Evolutionary conservation across 2,888 invertebrate genomes (phyloP), one percentile per base, ranked within the genome.

Genomic region (Erebia aethiops): DNA sequence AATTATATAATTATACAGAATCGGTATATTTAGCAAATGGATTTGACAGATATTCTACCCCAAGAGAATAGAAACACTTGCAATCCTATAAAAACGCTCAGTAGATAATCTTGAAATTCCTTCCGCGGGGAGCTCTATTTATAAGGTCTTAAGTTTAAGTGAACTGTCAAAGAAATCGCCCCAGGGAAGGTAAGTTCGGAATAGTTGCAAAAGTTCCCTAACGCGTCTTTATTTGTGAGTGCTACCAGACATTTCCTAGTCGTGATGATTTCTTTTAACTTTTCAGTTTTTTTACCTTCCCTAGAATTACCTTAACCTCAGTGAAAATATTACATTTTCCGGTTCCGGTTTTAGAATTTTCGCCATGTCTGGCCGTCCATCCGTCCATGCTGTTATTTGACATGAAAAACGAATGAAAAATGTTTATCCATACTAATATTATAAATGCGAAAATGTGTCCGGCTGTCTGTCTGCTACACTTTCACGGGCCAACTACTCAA

Each of bases 111-210:
- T 82, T 81, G 81, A 84, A 86, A 86, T 84, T 86, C 77, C 80
- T 78, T 80, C 84, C 83, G 75, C 73, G 74, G 84, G 85, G 85
- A 85, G 66, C 85, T 87, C 88, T 89, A 88, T 87, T 88, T 89
- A 88, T 86, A 87, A 86, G 87, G 83, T 88, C 87, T 84, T 85
- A 87, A 86, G 84, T 87, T 86, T 84, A 86, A 85, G 84, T 83
- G 82, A 89, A 88, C 88, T 90, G 88, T 88, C 89, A 87, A 88
- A 89, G 84, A 84, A 86, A 80, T 80, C 78, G 72, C 84, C 84
- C 83, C 71, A 66, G 87, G 87, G 87, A 84, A 75, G 75, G 65
- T 85, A 80, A 87, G 84, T 89, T 89, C 78, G 80, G 77, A 83
- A 84, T 81, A 81, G 81, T 81, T 81, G 77, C 79, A 78, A 86